Base-by-base conservation (phyloP, 2,888 invertebrate species). In the Hypomecis punctinalis region DNA sequence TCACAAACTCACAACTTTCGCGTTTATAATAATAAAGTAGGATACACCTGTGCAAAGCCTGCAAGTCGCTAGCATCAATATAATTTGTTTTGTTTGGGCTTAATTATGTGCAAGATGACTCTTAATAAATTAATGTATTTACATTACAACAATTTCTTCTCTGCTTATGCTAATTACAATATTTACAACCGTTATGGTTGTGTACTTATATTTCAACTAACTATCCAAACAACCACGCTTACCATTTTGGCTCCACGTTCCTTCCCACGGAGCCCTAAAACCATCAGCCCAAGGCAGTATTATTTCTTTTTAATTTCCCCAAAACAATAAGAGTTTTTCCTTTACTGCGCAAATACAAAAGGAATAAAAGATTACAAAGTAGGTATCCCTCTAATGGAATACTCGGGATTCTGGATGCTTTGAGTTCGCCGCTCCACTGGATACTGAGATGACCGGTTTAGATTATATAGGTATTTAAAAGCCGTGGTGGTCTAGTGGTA, bases 231-330 rank as follows among this genome's bases (percentile, higher is more conserved):
- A 6, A 40, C 40, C 40, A 9, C 8, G 3, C 9, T 40, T 40
- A 9, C 40, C n/a, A 40, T 52, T 52, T 23, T 33, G 43, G 46
- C 39, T 57, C 45, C 43, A n/a, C 23, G n/a, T 11, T 37, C 11
- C n/a, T 6, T 52, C 42, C n/a, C 13, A 5, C 35, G 35, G 58
- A 45, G 23, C 47, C 55, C 51, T 45, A 55, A 55, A 65, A 43
- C 55, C 58, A 58, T 57, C 53, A 54, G 48, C 58, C 55, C 51
- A 0, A 39, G 39, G 53, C 56, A 42, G 65, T 61, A 60, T 64
- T 49, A 68, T 66, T 64, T 64, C 66, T 68, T 66, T 62, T 66
- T 68, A 68, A 70, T 70, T 66, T 64, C 57, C 61, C 56, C 40
- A 58, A 63, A 63, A 64, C 61, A 66, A 69, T 59, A 55, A 47